Conservation (phyloP, 2,113 vertebrate genomes). For the Neomonachus schauinslandi region DNA sequence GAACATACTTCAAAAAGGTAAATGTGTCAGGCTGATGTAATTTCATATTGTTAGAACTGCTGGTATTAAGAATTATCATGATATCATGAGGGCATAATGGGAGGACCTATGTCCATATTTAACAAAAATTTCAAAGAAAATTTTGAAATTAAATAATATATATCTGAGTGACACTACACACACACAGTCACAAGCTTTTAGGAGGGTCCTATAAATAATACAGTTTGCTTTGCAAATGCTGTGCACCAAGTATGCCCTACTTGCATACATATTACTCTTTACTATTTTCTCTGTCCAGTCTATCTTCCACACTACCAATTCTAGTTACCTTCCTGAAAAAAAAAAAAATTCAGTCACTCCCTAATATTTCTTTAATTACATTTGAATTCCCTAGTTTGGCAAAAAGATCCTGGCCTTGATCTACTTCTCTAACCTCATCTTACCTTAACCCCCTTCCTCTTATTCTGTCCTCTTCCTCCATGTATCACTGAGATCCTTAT, state of each 20-base stretch:
- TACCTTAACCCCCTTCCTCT: background rate
- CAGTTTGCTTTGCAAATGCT: background rate
- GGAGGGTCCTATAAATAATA: background rate
- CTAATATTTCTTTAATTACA: background rate
- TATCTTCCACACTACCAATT: background rate
- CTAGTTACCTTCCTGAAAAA: background rate
- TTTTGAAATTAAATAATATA: slow-evolving; percentile 14
- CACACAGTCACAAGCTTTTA: background rate
- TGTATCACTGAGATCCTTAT: background rate
- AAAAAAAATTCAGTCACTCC: background rate
- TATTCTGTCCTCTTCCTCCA: background rate
- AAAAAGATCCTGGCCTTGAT: background rate
- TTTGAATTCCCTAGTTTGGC: background rate
- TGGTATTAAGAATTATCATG: background rate
- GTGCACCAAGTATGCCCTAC: background rate
- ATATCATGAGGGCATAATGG: background rate
- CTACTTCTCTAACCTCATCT: background rate
- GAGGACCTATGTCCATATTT: background rate
- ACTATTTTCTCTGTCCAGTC: background rate
- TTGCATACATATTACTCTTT: background rate
- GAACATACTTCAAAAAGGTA: background rate
- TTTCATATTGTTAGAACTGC: slow-evolving; percentile 1
- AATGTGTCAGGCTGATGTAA: background rate
- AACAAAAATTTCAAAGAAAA: background rate
- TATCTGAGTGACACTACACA: background rate